Evolutionary conservation across 2,113 vertebrate species (phyloP).

Genomic region (Pteruthius melanotis): DNA sequence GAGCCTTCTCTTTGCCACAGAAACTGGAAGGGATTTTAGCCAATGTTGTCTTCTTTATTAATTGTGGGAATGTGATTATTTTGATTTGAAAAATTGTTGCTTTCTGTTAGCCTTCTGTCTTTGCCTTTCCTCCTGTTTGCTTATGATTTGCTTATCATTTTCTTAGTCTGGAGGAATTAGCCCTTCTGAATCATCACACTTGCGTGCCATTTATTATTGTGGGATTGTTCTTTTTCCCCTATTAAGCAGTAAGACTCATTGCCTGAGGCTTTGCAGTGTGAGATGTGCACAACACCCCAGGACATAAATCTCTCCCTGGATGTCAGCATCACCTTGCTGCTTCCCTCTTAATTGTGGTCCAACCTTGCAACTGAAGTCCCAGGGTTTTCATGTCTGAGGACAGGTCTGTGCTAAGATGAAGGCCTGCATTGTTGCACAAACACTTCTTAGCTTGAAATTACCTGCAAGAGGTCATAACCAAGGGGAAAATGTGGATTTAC

Average conservation of each 20-base stretch:
- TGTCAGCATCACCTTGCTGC: neutral
- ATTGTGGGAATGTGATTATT: neutral
- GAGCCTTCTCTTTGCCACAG: neutral
- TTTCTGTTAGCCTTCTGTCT: constrained; percentile 34
- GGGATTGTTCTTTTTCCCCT: neutral
- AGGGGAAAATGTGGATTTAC: neutral
- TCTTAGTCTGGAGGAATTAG: neutral
- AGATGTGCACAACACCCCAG: neutral
- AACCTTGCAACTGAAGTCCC: neutral
- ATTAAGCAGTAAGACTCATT: neutral
- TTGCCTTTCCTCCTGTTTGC: neutral
- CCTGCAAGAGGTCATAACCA: neutral
- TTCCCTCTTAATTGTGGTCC: neutral
- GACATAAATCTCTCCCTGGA: neutral
- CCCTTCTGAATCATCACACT: neutral
- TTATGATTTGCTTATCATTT: neutral
- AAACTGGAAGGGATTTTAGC: constrained; percentile 6
- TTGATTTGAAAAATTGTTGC: neutral
- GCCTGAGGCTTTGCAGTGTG: neutral
- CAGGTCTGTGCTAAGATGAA: neutral
- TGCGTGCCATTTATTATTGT: neutral
- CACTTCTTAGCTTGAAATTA: neutral
- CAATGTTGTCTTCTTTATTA: constrained; percentile 4
- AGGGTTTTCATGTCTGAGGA: neutral
- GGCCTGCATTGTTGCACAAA: neutral